phyloP scores from a whole-genome alignment of 2,888 invertebrate species.

The Drosophila stalkeri region DNA sequence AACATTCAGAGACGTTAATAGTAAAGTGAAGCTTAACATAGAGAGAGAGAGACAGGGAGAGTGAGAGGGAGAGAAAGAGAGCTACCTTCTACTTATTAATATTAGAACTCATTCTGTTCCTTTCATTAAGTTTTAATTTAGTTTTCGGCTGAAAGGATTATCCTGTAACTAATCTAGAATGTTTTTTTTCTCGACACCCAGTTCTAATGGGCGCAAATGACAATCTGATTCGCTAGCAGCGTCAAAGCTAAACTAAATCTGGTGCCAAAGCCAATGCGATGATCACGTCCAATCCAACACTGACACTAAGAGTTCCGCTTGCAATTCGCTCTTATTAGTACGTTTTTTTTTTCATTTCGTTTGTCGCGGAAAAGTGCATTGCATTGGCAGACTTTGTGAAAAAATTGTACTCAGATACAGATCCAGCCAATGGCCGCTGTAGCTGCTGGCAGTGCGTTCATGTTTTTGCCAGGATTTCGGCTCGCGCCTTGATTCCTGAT shows the following conservation, averaged over 20 bases:
- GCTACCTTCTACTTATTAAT: too few relatives aligned
- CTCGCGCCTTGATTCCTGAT: not conserved
- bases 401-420: conserved; percentile 51
- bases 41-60: not conserved
- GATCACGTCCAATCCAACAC: not conserved
- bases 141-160: not conserved
- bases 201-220: not conserved
- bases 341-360: conserved; percentile 34
- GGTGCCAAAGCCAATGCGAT: conserved; percentile 14
- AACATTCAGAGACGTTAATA: not conserved
- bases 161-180: not conserved
- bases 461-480: conserved; percentile 45
- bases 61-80: too few relatives aligned
- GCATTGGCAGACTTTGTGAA: conserved; percentile 52
- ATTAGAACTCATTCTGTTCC: too few relatives aligned
- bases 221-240: conserved; percentile 35
- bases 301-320: not conserved
- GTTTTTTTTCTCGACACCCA: not conserved
- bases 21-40: not conserved
- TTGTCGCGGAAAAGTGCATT: conserved; percentile 60
- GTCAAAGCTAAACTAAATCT: conserved; percentile 25
- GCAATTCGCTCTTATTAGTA: conserved; percentile 48
- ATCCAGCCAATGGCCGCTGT: conserved; percentile 7
- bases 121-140: not conserved
- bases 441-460: conserved; percentile 24